Evolutionary conservation across 2,888 invertebrate genomes (phyloP).

Genomic region (Pachydiplax longipennis): DNA sequence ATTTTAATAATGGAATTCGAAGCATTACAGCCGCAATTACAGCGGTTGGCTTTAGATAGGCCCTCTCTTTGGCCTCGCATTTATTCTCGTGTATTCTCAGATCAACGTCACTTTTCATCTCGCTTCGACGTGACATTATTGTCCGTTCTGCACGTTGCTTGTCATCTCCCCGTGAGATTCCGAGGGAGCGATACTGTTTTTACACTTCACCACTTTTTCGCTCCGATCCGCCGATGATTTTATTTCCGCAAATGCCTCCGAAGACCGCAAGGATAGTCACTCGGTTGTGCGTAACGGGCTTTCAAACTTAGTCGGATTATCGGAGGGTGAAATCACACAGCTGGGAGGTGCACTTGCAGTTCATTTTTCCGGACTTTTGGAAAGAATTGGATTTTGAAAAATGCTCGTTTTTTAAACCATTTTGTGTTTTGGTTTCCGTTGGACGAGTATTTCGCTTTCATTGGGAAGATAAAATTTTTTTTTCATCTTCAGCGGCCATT

Average conservation of each 20-base stretch:
- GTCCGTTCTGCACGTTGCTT: background rate
- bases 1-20: too few relatives aligned
- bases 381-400: background rate
- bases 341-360: background rate
- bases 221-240: background rate
- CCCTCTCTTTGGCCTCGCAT: too few relatives aligned
- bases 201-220: background rate
- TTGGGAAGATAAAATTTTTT: background rate
- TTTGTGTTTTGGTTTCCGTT: background rate
- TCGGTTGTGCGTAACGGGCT: slow-evolving; percentile 27
- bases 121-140: background rate
- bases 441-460: background rate
- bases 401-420: background rate
- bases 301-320: slow-evolving; percentile 13
- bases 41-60: too few relatives aligned
- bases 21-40: too few relatives aligned
- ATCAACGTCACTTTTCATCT: too few relatives aligned
- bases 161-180: background rate
- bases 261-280: slow-evolving; percentile 1
- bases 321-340: slow-evolving; percentile 26
- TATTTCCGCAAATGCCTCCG: slow-evolving; percentile 36
- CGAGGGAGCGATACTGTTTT: background rate
- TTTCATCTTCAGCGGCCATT: too few relatives aligned
- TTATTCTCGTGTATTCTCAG: too few relatives aligned
- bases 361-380: background rate